Evolutionary conservation across 1,140 invertebrate species (phyloP), one percentile per base, ranked within the genome.

Genomic region (Drosophila yakuba): DNA sequence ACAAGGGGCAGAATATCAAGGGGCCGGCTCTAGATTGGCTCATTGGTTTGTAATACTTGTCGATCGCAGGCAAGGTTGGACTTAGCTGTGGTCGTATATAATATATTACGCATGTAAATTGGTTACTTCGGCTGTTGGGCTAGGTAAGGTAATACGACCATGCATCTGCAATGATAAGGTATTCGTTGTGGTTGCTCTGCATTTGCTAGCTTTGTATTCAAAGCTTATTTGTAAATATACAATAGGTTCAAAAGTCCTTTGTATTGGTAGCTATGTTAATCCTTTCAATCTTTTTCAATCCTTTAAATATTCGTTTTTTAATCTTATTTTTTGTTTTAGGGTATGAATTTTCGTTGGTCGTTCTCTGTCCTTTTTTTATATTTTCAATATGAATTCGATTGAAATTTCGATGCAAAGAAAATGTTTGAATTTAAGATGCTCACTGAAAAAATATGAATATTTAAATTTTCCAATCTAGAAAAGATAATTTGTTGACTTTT

Each of bases 351-450:
- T 35, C 4, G 3, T 36, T 63, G 12, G 11, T 71, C 41, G 17
- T 32, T 48, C 55, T 2, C 28, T 66, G 62, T 58, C 55, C 78
- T 57, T 56, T 12, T 14, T 11, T 58, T 12, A 45, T 57, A 39
- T 36, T 44, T 50, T 73, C 20, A 10, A 48, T 28, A 41, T 51
- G 45, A 36, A 54, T 61, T 54, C 39, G 44, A 41, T 28, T 74
- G 23, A 36, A 15, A 14, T 17, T 59, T 63, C 12, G 20, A 63
- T 48, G 54, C 48, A 41, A 84, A 80, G 80, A 84, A 72, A 76
- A 84, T 85, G 72, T 64, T 80, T 76, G 66, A 76, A 66, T 74
- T 67, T 60, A 17, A 56, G 28, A 32, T 58, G 51, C 63, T 60
- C 43, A 8, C 38, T 55, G 44, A 45, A 67, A 45, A 67, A 52